Conservation (phyloP, 2,797 vertebrate species). For the Pantherophis alleghaniensis region DNA sequence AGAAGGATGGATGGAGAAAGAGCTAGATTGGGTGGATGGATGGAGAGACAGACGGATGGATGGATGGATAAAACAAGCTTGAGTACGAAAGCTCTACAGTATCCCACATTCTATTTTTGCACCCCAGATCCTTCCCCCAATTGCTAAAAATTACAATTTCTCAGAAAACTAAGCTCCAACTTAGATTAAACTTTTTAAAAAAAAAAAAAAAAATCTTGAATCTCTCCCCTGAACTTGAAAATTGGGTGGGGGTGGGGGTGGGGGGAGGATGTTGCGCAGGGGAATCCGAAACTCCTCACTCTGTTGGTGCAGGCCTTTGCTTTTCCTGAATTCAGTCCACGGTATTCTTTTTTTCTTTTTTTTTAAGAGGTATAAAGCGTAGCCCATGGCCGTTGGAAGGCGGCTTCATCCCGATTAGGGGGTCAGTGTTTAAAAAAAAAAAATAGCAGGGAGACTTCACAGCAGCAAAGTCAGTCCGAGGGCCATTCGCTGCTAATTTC, state of each 20-base stretch:
- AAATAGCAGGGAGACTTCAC: no score
- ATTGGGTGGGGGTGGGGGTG: not conserved
- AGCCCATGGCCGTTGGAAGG: not conserved
- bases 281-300: not conserved
- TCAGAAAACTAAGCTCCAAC: not conserved
- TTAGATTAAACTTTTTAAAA: not conserved
- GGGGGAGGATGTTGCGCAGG: fast-evolving
- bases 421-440: not conserved
- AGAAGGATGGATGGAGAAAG: no score
- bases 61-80: not conserved
- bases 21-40: not conserved
- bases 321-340: not conserved
- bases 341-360: not conserved
- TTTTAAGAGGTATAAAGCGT: not conserved
- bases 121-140: not conserved
- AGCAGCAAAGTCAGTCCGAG: not conserved
- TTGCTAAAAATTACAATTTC: not conserved
- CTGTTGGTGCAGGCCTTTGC: not conserved
- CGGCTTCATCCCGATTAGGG: not conserved
- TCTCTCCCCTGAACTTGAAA: not conserved
- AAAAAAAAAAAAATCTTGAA: not conserved
- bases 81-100: not conserved
- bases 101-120: not conserved
- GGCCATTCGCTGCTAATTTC: not conserved
- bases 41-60: no score